These are phyloP conservation scores for Anastrepha ludens DNA, from an alignment of 1,140 invertebrate genomes.

Conservation along the genomic window DNA sequence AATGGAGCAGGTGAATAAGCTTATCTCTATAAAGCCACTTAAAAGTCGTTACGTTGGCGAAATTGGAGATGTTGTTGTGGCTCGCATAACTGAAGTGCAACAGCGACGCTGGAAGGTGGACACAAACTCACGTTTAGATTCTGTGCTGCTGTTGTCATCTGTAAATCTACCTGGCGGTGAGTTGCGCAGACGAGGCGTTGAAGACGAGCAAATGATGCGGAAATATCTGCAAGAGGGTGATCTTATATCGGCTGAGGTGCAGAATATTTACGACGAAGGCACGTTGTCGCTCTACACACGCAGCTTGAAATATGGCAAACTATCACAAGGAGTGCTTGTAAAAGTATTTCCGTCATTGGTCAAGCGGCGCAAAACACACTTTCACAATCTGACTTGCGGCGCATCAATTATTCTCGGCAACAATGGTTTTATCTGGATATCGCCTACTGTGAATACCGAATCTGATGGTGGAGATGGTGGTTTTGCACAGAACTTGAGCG, in stretches of 20 bases:
- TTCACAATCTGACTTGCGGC: constrained; percentile 94
- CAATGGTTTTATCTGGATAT: constrained; percentile 98
- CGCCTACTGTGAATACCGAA: constrained; percentile 80
- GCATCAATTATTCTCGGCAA: constrained; percentile 95
- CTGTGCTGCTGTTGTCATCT: constrained; percentile 90
- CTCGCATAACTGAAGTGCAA: constrained; percentile 86
- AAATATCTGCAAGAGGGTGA: constrained; percentile 96
- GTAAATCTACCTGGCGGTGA: constrained; percentile 95
- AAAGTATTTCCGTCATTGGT: constrained; percentile 95
- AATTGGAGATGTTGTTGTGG: constrained; percentile 97
- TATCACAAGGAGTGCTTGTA: constrained; percentile 90
- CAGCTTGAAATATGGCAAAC: constrained; percentile 98
- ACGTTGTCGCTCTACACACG: constrained; percentile 95
- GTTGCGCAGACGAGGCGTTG: constrained; percentile 90
- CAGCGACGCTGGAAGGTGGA: constrained; percentile 81
- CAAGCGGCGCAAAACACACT: constrained; percentile 96
- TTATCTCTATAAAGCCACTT: constrained; percentile 92
- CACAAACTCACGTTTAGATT: constrained; percentile 92
- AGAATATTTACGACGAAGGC: constrained; percentile 93
- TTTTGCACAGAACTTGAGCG: constrained; percentile 87
- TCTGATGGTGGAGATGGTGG: constrained; percentile 85
- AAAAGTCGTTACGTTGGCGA: constrained; percentile 95
- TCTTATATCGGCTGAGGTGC: constrained; percentile 96
- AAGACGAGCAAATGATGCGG: constrained; percentile 99
- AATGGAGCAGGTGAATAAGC: constrained; percentile 94